Conservation (phyloP, 2,888 invertebrate species). For the Ecliptopera silaceata region DNA sequence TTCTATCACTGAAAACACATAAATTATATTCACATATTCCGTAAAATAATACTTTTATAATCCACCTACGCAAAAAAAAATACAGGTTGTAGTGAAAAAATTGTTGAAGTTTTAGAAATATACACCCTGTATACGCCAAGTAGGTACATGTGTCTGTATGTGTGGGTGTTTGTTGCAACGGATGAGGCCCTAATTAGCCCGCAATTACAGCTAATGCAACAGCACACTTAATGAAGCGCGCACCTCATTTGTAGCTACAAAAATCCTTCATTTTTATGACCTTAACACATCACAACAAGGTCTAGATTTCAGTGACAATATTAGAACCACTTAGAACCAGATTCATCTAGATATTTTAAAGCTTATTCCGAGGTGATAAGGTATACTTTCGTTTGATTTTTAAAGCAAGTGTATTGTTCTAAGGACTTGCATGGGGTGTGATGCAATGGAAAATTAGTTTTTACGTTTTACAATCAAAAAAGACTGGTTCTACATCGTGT, state of each 20-base stretch:
- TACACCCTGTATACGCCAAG: neutral
- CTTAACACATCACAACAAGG: constrained; percentile 7
- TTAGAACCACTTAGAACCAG: constrained; percentile 10
- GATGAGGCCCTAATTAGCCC: constrained; percentile 70
- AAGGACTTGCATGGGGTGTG: constrained; percentile 15
- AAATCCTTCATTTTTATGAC: constrained; percentile 7
- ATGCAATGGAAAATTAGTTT: constrained; percentile 23
- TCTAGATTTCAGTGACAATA: constrained; percentile 15
- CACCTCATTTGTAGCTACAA: constrained; percentile 52
- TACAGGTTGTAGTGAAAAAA: too few relatives aligned
- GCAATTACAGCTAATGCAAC: constrained; percentile 73
- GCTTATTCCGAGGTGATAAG: constrained; percentile 2
- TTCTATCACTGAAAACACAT: too few relatives aligned
- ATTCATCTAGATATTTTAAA: constrained; percentile 6
- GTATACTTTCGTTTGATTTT: neutral
- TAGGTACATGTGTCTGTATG: constrained; percentile 9
- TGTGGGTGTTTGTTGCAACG: constrained; percentile 53
- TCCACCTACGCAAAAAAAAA: too few relatives aligned
- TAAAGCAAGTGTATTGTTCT: constrained; percentile 12
- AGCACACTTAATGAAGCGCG: constrained; percentile 59
- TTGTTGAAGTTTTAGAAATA: too few relatives aligned
- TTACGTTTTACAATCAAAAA: constrained; percentile 2
- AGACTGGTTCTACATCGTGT: too few relatives aligned
- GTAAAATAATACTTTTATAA: too few relatives aligned
- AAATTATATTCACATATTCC: too few relatives aligned